Conservation (phyloP, 2,888 invertebrate species). For the Melanostoma scalare region DNA sequence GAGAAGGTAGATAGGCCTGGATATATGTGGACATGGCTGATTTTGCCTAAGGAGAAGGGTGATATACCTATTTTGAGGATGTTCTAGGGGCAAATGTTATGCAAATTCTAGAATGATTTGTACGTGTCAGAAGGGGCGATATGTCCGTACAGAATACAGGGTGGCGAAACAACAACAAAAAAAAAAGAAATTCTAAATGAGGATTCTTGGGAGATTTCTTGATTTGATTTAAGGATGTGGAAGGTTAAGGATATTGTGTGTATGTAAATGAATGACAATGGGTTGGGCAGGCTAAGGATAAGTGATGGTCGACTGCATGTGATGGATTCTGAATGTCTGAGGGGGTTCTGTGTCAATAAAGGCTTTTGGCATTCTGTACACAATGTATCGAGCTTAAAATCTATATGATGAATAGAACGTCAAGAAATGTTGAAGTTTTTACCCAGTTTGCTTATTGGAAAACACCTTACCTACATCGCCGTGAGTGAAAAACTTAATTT, state of each 20-base stretch:
- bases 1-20: constrained; percentile 1
- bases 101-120: constrained; percentile 71
- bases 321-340: constrained; percentile 54
- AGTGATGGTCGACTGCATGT: constrained; percentile 59
- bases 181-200: constrained; percentile 49
- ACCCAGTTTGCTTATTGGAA: not conserved
- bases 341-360: constrained; percentile 26
- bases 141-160: not conserved
- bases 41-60: constrained; percentile 17
- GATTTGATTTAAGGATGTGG: constrained; percentile 69
- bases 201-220: constrained; percentile 66
- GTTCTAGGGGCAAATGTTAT: constrained; percentile 61
- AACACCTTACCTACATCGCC: too few relatives aligned
- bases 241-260: constrained; percentile 65
- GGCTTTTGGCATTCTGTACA: constrained; percentile 27
- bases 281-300: constrained; percentile 20
- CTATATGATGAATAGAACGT: constrained; percentile 18
- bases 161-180: not conserved
- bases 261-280: constrained; percentile 64
- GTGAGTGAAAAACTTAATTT: too few relatives aligned
- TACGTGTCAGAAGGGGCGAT: constrained; percentile 53
- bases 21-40: constrained; percentile 27
- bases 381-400: constrained; percentile 48
- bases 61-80: constrained; percentile 33
- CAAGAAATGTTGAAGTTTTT: constrained; percentile 27